A percentile compares a stretch with the other conserved stretches of the same genome.
Conservation (phyloP, 2,888 invertebrate genomes). For the Synergus japonicus region DNA sequence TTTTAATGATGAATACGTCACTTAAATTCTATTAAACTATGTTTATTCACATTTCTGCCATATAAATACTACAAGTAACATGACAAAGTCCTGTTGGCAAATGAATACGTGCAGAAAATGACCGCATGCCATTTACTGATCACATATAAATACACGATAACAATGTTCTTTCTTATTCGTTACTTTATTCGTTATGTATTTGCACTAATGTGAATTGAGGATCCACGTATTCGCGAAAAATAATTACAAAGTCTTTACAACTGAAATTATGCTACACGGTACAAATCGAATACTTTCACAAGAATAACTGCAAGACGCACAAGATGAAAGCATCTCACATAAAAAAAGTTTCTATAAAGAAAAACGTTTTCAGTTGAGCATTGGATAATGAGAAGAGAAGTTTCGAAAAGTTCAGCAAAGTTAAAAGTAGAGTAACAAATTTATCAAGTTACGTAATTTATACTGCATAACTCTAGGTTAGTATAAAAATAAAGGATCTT, state of each 20-base stretch:
- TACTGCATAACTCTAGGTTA: constrained; percentile 23
- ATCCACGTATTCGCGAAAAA: constrained; percentile 33
- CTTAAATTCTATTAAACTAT: constrained; percentile 39
- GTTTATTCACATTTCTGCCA: constrained; percentile 41
- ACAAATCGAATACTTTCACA: constrained; percentile 12
- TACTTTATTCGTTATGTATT: constrained; percentile 17
- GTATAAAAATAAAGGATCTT: constrained; percentile 40
- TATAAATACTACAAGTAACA: constrained; percentile 50
- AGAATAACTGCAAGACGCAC: not conserved
- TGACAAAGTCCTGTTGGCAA: constrained; percentile 46
- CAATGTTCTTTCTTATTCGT: constrained; percentile 19
- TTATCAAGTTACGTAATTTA: not conserved
- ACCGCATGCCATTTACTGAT: constrained; percentile 49
- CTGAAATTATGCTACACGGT: constrained; percentile 23
- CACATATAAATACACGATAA: constrained; percentile 51
- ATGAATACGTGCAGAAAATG: constrained; percentile 50
- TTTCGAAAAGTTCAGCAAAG: not conserved
- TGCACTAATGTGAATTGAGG: constrained; percentile 30
- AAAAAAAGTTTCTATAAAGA: constrained; percentile 6
- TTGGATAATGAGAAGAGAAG: not conserved
- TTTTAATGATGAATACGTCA: constrained; percentile 5
- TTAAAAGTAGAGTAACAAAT: constrained; percentile 8
- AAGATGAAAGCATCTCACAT: constrained; percentile 2
- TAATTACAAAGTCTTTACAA: constrained; percentile 37
- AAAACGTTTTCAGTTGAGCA: constrained; percentile 13